These are phyloP conservation scores for Noctilio leporinus DNA, from an alignment of 2,113 vertebrate genomes.

Conservation along the genomic window DNA sequence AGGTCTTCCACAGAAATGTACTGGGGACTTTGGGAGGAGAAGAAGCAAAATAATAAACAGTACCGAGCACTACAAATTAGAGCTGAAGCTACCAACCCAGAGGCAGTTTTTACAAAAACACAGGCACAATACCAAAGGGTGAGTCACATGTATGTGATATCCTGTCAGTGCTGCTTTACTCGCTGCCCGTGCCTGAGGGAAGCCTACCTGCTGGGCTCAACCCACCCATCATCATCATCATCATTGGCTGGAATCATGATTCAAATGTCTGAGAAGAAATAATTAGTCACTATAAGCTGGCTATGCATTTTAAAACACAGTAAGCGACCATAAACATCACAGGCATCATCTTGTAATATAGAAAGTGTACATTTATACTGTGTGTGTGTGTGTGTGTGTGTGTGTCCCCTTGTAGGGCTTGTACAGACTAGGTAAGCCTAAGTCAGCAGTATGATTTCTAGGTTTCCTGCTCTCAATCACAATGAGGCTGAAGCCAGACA, in stretches of 20 bases:
- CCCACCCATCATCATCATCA: neutral
- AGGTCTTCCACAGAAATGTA: neutral
- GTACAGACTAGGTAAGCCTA: neutral
- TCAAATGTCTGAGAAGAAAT: neutral
- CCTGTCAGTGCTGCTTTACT: neutral
- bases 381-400: neutral
- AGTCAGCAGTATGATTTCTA: neutral
- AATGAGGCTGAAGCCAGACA: neutral
- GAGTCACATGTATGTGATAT: rapidly evolving
- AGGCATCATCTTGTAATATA: neutral
- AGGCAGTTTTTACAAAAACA: neutral
- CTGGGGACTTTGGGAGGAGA: neutral
- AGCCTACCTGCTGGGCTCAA: neutral
- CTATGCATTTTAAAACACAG: neutral
- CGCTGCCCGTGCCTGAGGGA: neutral
- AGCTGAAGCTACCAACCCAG: neutral
- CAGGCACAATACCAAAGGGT: neutral
- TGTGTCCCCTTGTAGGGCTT: neutral
- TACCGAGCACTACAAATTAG: neutral
- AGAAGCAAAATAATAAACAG: neutral
- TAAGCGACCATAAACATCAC: neutral
- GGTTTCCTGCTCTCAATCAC: neutral
- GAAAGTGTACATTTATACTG: neutral
- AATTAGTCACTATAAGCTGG: neutral
- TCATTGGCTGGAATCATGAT: neutral